These are phyloP conservation scores for Stenurella melanura DNA, from an alignment of 2,888 invertebrate genomes.

Conservation along the genomic window DNA sequence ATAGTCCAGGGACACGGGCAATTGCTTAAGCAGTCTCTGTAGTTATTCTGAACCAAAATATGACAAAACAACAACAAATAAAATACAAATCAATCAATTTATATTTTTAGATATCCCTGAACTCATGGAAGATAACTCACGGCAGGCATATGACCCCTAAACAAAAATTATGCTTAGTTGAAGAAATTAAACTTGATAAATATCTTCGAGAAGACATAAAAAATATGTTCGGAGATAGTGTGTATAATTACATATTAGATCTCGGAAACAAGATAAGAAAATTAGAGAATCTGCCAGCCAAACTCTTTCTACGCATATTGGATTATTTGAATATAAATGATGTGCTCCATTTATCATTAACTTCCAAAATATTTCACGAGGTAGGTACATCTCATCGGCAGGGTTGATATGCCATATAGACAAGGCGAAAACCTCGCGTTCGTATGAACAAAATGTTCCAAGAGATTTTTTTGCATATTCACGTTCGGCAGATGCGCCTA, in stretches of 20 bases:
- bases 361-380: constrained; percentile 58
- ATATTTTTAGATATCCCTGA: constrained; percentile 52
- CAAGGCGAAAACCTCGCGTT: too few relatives aligned
- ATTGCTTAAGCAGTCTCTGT: too few relatives aligned
- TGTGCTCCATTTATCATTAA: constrained; percentile 49
- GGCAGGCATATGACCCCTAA: constrained; percentile 54
- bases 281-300: constrained; percentile 57
- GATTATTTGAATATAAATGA: constrained; percentile 54
- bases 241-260: constrained; percentile 52
- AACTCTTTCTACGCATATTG: constrained; percentile 62
- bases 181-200: constrained; percentile 62
- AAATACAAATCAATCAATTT: too few relatives aligned
- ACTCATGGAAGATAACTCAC: constrained; percentile 57
- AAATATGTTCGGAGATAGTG: constrained; percentile 62
- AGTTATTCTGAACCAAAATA: too few relatives aligned
- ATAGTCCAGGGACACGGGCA: too few relatives aligned
- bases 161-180: constrained; percentile 48
- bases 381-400: constrained; percentile 38
- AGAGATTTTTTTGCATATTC: too few relatives aligned
- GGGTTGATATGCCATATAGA: too few relatives aligned
- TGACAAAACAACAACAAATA: too few relatives aligned
- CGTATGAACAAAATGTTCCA: too few relatives aligned
- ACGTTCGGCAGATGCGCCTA: too few relatives aligned
- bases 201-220: constrained; percentile 62
- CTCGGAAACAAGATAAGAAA: constrained; percentile 46